phyloP scores from a whole-genome alignment of 1,140 invertebrate species.

The Holotrichia oblita region DNA sequence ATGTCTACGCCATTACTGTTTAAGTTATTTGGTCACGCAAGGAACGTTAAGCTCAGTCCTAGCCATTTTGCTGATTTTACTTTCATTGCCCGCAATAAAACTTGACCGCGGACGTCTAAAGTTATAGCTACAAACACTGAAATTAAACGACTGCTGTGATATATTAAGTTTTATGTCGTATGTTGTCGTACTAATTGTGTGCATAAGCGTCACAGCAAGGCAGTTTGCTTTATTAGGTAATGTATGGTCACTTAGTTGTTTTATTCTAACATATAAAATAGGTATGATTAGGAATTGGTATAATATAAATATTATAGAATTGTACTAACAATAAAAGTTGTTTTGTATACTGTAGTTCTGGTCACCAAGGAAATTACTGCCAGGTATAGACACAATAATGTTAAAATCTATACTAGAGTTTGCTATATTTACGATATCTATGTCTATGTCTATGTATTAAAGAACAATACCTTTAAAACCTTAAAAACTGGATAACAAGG shows the following conservation, averaged over 20 bases:
- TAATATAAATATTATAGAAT: no score
- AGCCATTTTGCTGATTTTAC: conserved; percentile 24
- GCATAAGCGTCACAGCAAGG: not conserved
- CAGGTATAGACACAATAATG: no score
- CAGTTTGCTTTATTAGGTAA: conserved; percentile 3
- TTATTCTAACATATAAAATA: not conserved
- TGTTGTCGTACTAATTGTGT: not conserved
- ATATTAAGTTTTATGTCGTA: not conserved
- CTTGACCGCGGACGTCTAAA: conserved; percentile 5
- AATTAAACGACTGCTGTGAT: conserved; percentile 24
- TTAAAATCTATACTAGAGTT: no score
- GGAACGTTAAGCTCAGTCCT: conserved; percentile 10
- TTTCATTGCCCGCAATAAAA: conserved; percentile 28
- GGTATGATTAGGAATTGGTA: no score
- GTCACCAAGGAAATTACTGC: not conserved
- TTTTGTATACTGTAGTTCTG: no score
- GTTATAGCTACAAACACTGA: conserved; percentile 7
- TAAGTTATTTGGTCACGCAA: conserved; percentile 18
- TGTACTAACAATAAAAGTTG: no score
- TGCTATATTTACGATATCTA: no score
- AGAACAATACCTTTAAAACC: no score
- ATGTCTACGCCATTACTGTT: conserved; percentile 26
- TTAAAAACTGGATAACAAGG: no score
- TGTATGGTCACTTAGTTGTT: not conserved
- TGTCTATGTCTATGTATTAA: no score